Evolutionary conservation across 2,888 invertebrate genomes (phyloP).

Genomic region (Acleris emargana): DNA sequence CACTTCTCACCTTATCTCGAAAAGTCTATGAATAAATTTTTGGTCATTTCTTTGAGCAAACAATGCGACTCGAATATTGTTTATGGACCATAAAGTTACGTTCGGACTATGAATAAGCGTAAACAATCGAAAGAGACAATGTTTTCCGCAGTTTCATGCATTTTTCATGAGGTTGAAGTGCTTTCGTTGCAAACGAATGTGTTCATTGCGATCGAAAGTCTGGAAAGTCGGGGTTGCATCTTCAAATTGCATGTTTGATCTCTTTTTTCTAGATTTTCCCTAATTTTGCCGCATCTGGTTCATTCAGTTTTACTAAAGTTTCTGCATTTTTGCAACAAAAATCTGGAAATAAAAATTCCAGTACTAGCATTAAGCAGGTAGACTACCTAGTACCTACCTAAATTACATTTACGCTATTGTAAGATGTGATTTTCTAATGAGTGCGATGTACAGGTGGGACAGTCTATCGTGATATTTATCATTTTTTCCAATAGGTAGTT

Average conservation of each 20-base stretch:
- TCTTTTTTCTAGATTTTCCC: constrained; percentile 1
- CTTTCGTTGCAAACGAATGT: constrained; percentile 37
- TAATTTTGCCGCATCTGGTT: neutral
- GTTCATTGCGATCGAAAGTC: constrained; percentile 36
- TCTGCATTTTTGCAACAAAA: too few relatives aligned
- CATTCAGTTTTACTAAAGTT: neutral
- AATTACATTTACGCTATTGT: too few relatives aligned
- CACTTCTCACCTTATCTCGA: constrained; percentile 34
- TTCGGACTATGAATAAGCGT: constrained; percentile 38
- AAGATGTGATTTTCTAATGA: too few relatives aligned
- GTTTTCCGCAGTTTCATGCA: constrained; percentile 40
- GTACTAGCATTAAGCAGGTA: too few relatives aligned
- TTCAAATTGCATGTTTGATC: constrained; percentile 27
- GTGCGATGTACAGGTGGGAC: too few relatives aligned
- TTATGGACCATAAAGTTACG: constrained; percentile 39
- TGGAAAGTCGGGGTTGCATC: constrained; percentile 30
- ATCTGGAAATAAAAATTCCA: too few relatives aligned
- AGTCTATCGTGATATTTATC: too few relatives aligned
- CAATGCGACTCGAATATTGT: constrained; percentile 38
- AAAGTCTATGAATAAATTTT: constrained; percentile 38
- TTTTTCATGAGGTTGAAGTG: constrained; percentile 38
- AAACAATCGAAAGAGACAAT: constrained; percentile 40
- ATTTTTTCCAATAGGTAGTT: too few relatives aligned
- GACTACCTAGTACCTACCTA: too few relatives aligned
- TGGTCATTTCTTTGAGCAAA: constrained; percentile 37